A percentile compares a stretch with the other conserved stretches of the same genome.
phyloP scores from a whole-genome alignment of 2,888 invertebrate genomes.

The Mongoloraphidia duomilia region DNA sequence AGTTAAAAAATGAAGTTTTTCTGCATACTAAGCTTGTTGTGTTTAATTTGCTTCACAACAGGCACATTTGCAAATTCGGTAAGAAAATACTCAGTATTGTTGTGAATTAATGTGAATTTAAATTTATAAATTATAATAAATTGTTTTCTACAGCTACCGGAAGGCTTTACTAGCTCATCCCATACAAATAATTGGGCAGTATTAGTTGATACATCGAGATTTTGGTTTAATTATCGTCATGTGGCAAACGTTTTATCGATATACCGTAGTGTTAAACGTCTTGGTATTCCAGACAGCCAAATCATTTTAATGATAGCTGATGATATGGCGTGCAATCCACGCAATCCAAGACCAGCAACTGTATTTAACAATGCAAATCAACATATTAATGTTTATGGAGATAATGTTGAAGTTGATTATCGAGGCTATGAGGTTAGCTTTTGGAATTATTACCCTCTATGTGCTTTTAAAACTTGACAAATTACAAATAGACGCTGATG shows the following conservation, averaged over 20 bases:
- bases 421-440: slow-evolving; percentile 68
- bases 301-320: slow-evolving; percentile 99
- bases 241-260: slow-evolving; percentile 97
- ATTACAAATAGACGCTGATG: too few relatives aligned
- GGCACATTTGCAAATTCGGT: too few relatives aligned
- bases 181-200: slow-evolving; percentile 99
- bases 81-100: too few relatives aligned
- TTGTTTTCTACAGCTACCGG: slow-evolving; percentile 28
- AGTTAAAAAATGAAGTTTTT: too few relatives aligned
- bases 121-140: too few relatives aligned
- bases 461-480: neutral
- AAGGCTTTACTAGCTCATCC: slow-evolving; percentile 43
- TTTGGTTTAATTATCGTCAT: slow-evolving; percentile 99
- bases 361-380: slow-evolving; percentile 97
- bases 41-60: too few relatives aligned
- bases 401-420: slow-evolving; percentile 98
- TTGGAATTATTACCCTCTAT: neutral
- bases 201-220: slow-evolving; percentile 92
- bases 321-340: slow-evolving; percentile 97
- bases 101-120: too few relatives aligned
- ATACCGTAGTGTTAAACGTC: slow-evolving; percentile 91
- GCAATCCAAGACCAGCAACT: slow-evolving; percentile 94
- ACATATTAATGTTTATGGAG: slow-evolving; percentile 96
- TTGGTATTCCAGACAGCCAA: slow-evolving; percentile 98
- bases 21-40: too few relatives aligned